phyloP scores from a whole-genome alignment of 2,888 invertebrate genomes.

The Eupithecia centaureata region DNA sequence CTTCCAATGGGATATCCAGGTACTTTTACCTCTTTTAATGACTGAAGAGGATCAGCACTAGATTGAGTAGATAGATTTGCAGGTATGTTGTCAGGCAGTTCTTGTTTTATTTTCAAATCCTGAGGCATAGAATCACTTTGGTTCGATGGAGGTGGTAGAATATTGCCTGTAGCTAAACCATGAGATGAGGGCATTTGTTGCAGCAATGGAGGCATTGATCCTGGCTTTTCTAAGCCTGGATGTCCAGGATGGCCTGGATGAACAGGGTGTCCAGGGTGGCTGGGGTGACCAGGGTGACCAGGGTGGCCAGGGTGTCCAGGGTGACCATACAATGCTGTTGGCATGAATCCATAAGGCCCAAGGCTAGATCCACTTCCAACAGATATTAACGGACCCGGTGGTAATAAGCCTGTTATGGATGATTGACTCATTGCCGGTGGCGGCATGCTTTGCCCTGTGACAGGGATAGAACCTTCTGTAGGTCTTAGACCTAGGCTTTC shows the following conservation, averaged over 20 bases:
- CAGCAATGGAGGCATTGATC: constrained; percentile 69
- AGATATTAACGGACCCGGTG: constrained; percentile 84
- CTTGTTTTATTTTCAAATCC: constrained; percentile 81
- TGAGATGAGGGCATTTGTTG: constrained; percentile 74
- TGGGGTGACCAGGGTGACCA: too few relatives aligned
- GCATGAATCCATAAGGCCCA: constrained; percentile 86
- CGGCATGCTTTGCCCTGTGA: constrained; percentile 72
- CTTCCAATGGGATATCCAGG: constrained; percentile 87
- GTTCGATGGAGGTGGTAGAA: constrained; percentile 63
- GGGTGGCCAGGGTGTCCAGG: constrained; percentile 66
- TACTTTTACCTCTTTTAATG: constrained; percentile 91
- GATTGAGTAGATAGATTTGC: constrained; percentile 80
- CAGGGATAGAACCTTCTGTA: constrained; percentile 67
- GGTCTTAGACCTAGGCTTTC: constrained; percentile 74
- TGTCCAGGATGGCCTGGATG: constrained; percentile 69
- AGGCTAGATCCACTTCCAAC: constrained; percentile 84
- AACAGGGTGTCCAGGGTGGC: constrained; percentile 68
- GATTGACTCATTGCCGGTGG: constrained; percentile 81
- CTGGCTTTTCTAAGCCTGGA: constrained; percentile 73
- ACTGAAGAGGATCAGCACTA: constrained; percentile 88
- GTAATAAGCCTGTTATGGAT: constrained; percentile 82
- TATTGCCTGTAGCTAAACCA: constrained; percentile 61
- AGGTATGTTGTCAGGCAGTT: constrained; percentile 81
- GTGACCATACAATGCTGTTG: constrained; percentile 76
- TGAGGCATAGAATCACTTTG: constrained; percentile 79